Base-by-base conservation (phyloP, 2,113 vertebrate species). In the Phaetusa simplex region DNA sequence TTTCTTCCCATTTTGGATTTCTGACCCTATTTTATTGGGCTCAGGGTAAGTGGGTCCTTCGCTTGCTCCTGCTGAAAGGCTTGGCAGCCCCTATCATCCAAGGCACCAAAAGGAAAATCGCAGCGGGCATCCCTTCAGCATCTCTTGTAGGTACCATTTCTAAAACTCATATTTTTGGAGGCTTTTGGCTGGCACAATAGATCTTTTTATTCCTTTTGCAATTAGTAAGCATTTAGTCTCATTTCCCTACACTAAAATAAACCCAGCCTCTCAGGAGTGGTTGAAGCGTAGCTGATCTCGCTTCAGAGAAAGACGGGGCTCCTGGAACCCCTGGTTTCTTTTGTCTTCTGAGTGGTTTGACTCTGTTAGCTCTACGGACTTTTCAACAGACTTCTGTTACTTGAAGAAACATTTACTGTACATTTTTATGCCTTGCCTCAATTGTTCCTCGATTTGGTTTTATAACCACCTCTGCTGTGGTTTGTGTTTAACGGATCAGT, bases 271-370 rank as follows among this genome's bases (percentile, higher is more conserved):
- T 62, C 77, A 11, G 55, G 59, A 70, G 17, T 15, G 18, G 42
- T 0, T 70, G 53, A 40, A 56, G 38, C 3, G 7, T 27, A 32
- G 42, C 59, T 47, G 12, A 10, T 21, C 58, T 65, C 4, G 0
- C 67, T 40, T 34, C 67, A 55, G 50, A 53, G 72, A 66, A 73
- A 34, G 40, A 12, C 19, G 40, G 21, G 13, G 9, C 34, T 78
- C 27, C 62, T 32, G 3, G 42, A 61, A 71, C 26, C 16, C 7
- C 1, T 2, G 12, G 15, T 83, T 86, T 11, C 38, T 55, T 86
- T 34, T 47, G 16, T 36, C 23, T 86, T 55, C 36, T 20, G 52
- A 38, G 62, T 47, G 24, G n/a, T 78, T 27, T 19, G 30, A 6
- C 73, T 66, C 26, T 43, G 4, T 36, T 34, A 67, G n/a, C 62